Conservation (phyloP, 2,113 vertebrate genomes). For the Anarhynchus alexandrinus region DNA sequence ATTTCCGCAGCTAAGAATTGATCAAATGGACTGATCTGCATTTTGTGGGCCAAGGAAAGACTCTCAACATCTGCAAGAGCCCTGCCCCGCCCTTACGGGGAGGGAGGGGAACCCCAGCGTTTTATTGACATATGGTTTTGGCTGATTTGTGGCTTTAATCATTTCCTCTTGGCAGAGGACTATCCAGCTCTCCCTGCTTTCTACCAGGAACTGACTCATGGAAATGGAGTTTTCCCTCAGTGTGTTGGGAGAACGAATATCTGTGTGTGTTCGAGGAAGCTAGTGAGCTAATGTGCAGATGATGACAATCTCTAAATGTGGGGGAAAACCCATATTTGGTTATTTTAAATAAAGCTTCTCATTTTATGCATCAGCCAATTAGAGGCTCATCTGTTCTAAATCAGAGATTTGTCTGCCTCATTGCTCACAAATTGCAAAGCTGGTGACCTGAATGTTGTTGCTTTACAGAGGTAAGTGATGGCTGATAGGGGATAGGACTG, state of each 20-base stretch:
- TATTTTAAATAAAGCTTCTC: not conserved
- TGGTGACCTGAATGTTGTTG: not conserved
- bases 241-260: fast-evolving
- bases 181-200: not conserved
- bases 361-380: not conserved
- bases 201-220: not conserved
- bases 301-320: not conserved
- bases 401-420: not conserved
- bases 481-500: not conserved
- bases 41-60: not conserved
- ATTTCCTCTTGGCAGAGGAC: not conserved
- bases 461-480: not conserved
- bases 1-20: not conserved
- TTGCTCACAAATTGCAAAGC: not conserved
- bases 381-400: not conserved
- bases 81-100: not conserved
- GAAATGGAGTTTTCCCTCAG: not conserved
- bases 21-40: not conserved
- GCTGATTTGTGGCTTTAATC: not conserved
- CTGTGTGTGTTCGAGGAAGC: not conserved
- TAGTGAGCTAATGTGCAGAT: not conserved
- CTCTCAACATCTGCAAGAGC: not conserved
- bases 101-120: not conserved
- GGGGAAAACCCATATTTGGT: not conserved
- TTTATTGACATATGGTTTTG: not conserved